phyloP scores from a whole-genome alignment of 2,113 vertebrate species.

The Cheirogaleus medius region DNA sequence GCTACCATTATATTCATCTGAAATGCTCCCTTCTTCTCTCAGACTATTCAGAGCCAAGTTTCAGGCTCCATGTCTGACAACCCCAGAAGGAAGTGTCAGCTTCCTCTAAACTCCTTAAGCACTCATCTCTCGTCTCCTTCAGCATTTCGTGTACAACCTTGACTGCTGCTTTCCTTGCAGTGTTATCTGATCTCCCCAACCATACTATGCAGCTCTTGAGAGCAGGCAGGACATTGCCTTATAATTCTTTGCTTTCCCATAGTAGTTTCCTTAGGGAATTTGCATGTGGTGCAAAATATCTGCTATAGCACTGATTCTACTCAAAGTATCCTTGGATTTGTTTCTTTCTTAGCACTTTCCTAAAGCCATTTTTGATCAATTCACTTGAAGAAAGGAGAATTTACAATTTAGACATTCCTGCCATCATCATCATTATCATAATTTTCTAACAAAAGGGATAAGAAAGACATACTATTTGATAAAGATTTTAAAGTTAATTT shows the following conservation, averaged over 20 bases:
- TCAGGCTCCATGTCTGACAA: background rate
- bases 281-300: background rate
- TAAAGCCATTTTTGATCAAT: background rate
- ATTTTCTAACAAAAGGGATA: background rate
- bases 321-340: background rate
- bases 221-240: background rate
- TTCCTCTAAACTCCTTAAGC: background rate
- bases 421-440: background rate
- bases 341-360: background rate
- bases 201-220: background rate
- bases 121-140: background rate
- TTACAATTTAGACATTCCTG: background rate
- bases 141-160: background rate
- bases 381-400: background rate
- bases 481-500: background rate
- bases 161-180: background rate
- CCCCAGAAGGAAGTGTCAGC: background rate
- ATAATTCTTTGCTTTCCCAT: background rate
- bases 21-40: background rate
- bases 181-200: background rate
- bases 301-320: background rate
- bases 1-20: background rate
- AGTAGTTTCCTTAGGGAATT: background rate
- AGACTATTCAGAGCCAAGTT: background rate
- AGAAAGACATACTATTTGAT: background rate